Percentiles rank a stretch among this genome's conserved stretches.
These are phyloP conservation scores for Raphicerus campestris DNA, from an alignment of 2,113 vertebrate species.

Conservation along the genomic window DNA sequence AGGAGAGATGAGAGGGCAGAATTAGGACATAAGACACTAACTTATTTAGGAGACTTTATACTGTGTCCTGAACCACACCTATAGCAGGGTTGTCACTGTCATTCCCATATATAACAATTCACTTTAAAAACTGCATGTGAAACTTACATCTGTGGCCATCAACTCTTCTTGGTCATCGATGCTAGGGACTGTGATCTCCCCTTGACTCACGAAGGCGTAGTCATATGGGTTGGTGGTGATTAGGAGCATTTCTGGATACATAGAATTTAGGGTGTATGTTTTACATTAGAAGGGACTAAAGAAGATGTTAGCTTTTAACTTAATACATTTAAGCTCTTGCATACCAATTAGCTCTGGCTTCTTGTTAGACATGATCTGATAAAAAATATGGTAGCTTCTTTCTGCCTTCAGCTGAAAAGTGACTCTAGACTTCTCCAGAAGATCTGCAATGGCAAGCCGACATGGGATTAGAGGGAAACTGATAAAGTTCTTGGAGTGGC, in stretches of 20 bases:
- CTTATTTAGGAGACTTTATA: neutral
- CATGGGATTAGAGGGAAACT: neutral
- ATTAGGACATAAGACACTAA: neutral
- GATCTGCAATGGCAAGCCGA: constrained; percentile 67
- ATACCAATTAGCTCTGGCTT: constrained; percentile 84
- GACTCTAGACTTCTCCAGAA: constrained; percentile 87
- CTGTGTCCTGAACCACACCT: neutral
- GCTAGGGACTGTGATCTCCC: constrained; percentile 86
- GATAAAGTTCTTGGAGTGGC: neutral
- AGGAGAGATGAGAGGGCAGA: constrained; percentile 16
- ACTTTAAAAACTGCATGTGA: neutral
- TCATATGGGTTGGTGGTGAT: constrained; percentile 91
- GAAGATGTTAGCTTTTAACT: neutral
- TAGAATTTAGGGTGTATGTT: neutral
- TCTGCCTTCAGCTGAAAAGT: constrained; percentile 90
- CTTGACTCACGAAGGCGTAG: constrained; percentile 82
- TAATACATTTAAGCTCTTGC: neutral
- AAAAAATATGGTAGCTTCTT: constrained; percentile 92
- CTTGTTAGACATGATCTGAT: constrained; percentile 89
- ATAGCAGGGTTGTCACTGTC: neutral
- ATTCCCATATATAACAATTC: neutral
- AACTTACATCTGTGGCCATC: constrained; percentile 78
- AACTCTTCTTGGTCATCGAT: constrained; percentile 87
- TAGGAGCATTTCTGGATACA: constrained; percentile 84
- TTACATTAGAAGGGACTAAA: neutral